These are phyloP conservation scores for Pachyrhynchus sulphureomaculatus DNA, from an alignment of 1,140 invertebrate genomes.

Conservation along the genomic window DNA sequence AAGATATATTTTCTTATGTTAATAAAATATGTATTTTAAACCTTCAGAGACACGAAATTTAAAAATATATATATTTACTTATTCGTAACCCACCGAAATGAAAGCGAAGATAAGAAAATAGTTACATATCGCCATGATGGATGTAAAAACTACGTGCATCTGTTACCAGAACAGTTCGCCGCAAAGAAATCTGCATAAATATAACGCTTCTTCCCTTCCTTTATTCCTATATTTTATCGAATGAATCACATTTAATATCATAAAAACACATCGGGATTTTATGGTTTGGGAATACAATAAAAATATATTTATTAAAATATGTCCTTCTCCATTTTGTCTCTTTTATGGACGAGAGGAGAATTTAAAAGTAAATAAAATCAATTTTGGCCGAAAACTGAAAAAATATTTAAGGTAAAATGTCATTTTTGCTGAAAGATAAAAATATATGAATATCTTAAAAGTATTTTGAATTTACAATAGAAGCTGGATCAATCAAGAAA, in stretches of 20 bases:
- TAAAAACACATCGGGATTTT: slow-evolving; percentile 29
- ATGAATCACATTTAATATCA: slow-evolving; percentile 29
- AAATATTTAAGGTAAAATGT: too few relatives aligned
- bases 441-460: too few relatives aligned
- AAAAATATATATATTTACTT: slow-evolving; percentile 26
- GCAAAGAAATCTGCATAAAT: slow-evolving; percentile 20
- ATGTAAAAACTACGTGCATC: slow-evolving; percentile 30
- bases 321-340: slow-evolving; percentile 2
- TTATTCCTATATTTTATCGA: slow-evolving; percentile 23
- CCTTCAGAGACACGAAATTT: too few relatives aligned
- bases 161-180: slow-evolving; percentile 23
- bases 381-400: too few relatives aligned
- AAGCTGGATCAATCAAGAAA: too few relatives aligned
- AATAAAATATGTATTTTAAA: too few relatives aligned
- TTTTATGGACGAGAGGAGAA: slow-evolving; percentile 4
- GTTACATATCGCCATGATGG: slow-evolving; percentile 21
- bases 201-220: slow-evolving; percentile 20
- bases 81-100: not conserved
- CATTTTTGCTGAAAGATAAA: too few relatives aligned
- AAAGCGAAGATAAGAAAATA: slow-evolving; percentile 19
- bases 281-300: slow-evolving; percentile 25
- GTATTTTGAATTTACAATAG: too few relatives aligned
- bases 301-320: slow-evolving; percentile 30
- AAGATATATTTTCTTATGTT: too few relatives aligned
- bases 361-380: slow-evolving; percentile 3